Evolutionary conservation across 1,140 invertebrate genomes (phyloP).

Genomic region (Aphaenogaster floridana): DNA sequence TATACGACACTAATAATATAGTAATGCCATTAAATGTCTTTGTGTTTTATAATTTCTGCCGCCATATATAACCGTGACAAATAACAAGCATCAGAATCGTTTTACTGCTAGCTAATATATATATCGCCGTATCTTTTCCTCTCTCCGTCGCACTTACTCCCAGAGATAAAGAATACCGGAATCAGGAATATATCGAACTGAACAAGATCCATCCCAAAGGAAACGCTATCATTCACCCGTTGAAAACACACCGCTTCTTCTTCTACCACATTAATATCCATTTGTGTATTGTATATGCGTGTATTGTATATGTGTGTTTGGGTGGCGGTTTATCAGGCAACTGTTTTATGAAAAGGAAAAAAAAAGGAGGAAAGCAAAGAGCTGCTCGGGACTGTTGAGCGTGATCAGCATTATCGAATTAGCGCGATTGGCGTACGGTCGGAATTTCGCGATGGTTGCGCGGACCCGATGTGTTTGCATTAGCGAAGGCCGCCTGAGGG

Average conservation of each 20-base stretch:
- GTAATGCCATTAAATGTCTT: constrained; percentile 24
- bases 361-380: constrained; percentile 47
- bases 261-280: neutral
- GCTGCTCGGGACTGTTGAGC: constrained; percentile 77
- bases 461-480: constrained; percentile 70
- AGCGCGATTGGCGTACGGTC: constrained; percentile 80
- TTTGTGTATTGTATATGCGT: neutral
- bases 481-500: constrained; percentile 71
- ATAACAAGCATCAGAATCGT: constrained; percentile 8
- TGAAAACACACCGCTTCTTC: neutral
- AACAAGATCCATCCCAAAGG: neutral
- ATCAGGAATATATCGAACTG: constrained; percentile 1
- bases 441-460: constrained; percentile 81
- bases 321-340: constrained; percentile 38
- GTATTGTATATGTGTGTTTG: neutral
- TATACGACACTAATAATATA: constrained; percentile 16
- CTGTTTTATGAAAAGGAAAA: constrained; percentile 36
- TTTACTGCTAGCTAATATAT: neutral
- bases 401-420: constrained; percentile 85
- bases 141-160: neutral
- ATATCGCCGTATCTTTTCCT: neutral
- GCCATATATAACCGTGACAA: neutral
- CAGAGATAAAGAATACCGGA: neutral
- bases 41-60: neutral
- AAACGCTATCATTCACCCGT: neutral